A percentile compares a stretch with the other conserved stretches of the same genome.
These are phyloP conservation scores for Brevimyrus niger DNA, from an alignment of 2,113 vertebrate genomes.

Conservation along the genomic window DNA sequence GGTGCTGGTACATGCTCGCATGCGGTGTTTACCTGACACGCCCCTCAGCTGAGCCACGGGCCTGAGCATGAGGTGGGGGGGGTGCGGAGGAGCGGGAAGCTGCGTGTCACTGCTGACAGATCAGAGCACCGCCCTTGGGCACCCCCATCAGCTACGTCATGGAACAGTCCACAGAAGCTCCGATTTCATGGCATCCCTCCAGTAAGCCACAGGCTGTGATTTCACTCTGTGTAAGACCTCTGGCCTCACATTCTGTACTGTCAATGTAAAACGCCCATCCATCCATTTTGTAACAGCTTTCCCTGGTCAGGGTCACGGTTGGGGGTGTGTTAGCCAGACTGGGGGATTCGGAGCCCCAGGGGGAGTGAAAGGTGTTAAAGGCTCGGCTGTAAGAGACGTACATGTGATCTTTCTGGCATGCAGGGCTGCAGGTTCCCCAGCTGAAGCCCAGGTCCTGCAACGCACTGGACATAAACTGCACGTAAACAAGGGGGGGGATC, in stretches of 20 bases:
- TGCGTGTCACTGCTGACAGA: background rate
- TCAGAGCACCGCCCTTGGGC: background rate
- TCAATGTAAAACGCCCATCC: background rate
- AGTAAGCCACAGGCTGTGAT: background rate
- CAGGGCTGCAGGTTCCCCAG: background rate
- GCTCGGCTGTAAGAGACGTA: background rate
- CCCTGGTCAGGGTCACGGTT: background rate
- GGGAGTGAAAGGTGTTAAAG: background rate
- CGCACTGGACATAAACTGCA: background rate
- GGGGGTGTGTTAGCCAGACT: background rate
- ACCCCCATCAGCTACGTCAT: background rate
- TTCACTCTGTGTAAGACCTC: background rate
- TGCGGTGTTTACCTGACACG: background rate
- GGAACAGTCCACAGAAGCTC: background rate
- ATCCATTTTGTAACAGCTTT: background rate
- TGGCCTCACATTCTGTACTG: background rate
- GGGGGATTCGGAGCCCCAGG: background rate
- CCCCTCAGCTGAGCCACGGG: background rate
- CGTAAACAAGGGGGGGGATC: background rate
- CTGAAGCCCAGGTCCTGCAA: background rate
- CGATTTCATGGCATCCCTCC: background rate
- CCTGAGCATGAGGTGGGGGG: background rate
- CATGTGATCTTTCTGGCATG: background rate
- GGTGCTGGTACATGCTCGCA: background rate
- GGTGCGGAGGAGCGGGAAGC: background rate